A percentile compares a stretch with the other conserved stretches of the same genome.
Conservation (phyloP, 2,113 vertebrate species). For the Lates calcarifer region DNA sequence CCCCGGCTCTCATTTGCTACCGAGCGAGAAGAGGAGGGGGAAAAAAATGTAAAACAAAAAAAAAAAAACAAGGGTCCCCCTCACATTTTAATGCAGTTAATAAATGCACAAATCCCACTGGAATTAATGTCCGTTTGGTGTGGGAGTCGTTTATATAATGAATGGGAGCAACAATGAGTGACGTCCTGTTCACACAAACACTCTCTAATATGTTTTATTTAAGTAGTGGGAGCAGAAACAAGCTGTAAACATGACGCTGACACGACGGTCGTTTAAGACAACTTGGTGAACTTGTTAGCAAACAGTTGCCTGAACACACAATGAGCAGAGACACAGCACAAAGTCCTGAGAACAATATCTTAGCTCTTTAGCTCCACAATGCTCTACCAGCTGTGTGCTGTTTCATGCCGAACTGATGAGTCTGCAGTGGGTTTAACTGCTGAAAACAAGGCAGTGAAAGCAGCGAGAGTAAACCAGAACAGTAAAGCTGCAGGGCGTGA, state of each 20-base stretch:
- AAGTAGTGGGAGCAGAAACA: background rate
- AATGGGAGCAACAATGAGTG: background rate
- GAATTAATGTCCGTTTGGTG: conserved; percentile 4
- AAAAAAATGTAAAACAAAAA: background rate
- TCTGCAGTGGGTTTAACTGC: no score
- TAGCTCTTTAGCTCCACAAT: background rate
- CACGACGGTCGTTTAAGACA: background rate
- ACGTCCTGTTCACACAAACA: background rate
- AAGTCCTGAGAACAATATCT: background rate
- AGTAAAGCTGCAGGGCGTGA: background rate
- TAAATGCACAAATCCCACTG: conserved; percentile 20
- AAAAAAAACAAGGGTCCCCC: background rate
- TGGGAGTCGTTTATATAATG: conserved; percentile 11
- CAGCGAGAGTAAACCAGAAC: background rate
- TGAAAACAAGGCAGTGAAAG: background rate
- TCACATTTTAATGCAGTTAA: background rate
- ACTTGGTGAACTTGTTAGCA: no score
- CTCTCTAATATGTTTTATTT: background rate
- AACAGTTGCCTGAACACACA: no score
- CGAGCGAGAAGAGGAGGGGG: background rate
- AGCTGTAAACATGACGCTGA: no score
- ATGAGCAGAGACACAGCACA: background rate
- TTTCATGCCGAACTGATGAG: background rate
- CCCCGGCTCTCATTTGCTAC: conserved; percentile 26
- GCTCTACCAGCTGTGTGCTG: background rate